Evolutionary conservation across 2,888 invertebrate genomes (phyloP).

Genomic region (Panzeria rudis): DNA sequence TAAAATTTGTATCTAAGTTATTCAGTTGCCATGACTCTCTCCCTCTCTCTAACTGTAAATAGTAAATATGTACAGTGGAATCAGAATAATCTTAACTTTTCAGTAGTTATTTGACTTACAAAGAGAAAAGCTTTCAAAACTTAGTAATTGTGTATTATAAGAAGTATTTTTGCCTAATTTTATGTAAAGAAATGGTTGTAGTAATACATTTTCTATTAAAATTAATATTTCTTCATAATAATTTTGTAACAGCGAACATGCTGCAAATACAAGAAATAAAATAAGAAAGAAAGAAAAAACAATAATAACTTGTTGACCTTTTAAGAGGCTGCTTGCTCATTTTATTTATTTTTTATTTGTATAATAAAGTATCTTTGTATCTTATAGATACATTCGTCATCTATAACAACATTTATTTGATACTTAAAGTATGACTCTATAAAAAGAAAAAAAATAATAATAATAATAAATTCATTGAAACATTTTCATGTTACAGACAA

Average conservation of each 20-base stretch:
- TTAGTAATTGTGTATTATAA: not conserved
- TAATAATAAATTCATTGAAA: slow-evolving; percentile 28
- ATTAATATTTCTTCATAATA: slow-evolving; percentile 6
- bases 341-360: slow-evolving; percentile 26
- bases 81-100: too few species aligned
- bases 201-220: slow-evolving; percentile 12
- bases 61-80: not conserved
- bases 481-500: slow-evolving; percentile 58
- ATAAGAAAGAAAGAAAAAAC: slow-evolving; percentile 17
- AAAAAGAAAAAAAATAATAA: not conserved
- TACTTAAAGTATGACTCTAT: slow-evolving; percentile 21
- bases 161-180: not conserved
- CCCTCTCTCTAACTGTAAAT: too few species aligned
- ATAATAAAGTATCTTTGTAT: slow-evolving; percentile 33
- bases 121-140: not conserved
- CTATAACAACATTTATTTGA: slow-evolving; percentile 29
- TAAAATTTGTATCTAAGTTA: too few species aligned
- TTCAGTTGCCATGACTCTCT: too few species aligned
- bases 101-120: not conserved
- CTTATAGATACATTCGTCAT: slow-evolving; percentile 53
- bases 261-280: slow-evolving; percentile 2
- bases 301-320: slow-evolving; percentile 70
- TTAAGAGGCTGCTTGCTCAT: slow-evolving; percentile 58
- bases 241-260: slow-evolving; percentile 8
- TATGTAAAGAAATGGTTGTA: not conserved